These are phyloP conservation scores for Augochlora pura DNA, from an alignment of 1,140 invertebrate species.

Conservation along the genomic window DNA sequence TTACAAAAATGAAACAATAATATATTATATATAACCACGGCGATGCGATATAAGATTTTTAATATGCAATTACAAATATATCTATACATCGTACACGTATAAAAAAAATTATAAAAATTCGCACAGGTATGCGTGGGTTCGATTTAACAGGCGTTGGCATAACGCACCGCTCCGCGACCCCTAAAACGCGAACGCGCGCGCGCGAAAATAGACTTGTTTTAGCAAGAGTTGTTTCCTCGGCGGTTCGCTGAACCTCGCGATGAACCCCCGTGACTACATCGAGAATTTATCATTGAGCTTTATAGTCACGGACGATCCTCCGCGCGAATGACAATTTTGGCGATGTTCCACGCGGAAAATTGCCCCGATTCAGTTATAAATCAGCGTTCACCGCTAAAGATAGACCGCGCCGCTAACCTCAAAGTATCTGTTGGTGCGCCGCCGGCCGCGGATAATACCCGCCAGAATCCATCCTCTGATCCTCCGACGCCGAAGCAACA, in stretches of 20 bases:
- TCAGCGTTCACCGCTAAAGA: neutral
- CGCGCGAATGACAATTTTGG: neutral
- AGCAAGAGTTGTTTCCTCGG: neutral
- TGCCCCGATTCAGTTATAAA: neutral
- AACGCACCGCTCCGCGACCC: too few relatives aligned
- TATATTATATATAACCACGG: too few relatives aligned
- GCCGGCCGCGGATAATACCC: neutral
- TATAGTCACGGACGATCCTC: neutral
- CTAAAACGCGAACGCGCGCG: neutral
- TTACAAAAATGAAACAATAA: too few relatives aligned
- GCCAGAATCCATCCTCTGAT: neutral
- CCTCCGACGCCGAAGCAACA: neutral
- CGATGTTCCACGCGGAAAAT: neutral
- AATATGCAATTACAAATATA: too few relatives aligned
- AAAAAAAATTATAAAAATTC: too few relatives aligned
- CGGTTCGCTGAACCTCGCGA: neutral
- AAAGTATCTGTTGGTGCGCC: neutral
- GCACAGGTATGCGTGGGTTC: too few relatives aligned
- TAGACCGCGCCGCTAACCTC: neutral
- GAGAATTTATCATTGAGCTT: neutral
- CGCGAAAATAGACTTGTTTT: conserved; percentile 15
- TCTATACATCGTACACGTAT: too few relatives aligned
- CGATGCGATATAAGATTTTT: too few relatives aligned
- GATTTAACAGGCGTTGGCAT: too few relatives aligned
- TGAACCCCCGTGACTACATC: neutral